Evolutionary conservation across 2,888 invertebrate species (phyloP), one percentile per base, ranked within the genome.

Genomic region (Drosophila melanosoma): DNA sequence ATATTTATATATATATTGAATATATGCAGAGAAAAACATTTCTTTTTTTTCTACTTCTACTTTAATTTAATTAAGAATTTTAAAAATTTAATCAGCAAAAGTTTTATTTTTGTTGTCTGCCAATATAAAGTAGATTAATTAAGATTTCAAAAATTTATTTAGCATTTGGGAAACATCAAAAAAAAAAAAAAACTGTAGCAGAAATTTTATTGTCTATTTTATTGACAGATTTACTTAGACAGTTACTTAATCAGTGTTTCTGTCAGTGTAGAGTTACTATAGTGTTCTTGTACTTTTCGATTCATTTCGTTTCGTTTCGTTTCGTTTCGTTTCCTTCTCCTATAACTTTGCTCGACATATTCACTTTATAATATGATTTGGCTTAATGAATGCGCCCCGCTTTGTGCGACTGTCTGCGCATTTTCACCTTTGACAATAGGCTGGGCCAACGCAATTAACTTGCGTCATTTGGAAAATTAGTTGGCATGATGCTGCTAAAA

Each of bases 401-500:
- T 68, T 70, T 83, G 87, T 82, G 77, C 61, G 51, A 51, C 64
- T 60, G 59, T 62, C 66, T 45, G 62, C 62, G 59, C 61, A 66
- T 72, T 69, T 69, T 80, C 69, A 88, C 89, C 87, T 89, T 82
- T 81, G 80, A 87, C 83, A 82, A 79, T 75, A 70, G 78, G 69
- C 71, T 45, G 64, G 52, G 72, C 67, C 73, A 64, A 68, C 75
- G 74, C 87, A 86, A 86, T 81, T 86, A 81, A 83, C 81, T 88
- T 90, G 77, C 88, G 89, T 90, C 83, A 88, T 90, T 81, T 79
- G 77, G 79, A 81, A 90, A 90, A 83, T 89, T 90, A 87, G 78
- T 81, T 81, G 85, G 77, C 87, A 90, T 90, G 87, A 89, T 89
- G 81, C 74, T 83, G 89, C 87, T 80, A 70, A 90, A 89, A 83